Evolutionary conservation across 2,113 vertebrate genomes (phyloP), one percentile per base, ranked within the genome.

Genomic region (Galbula dea): DNA sequence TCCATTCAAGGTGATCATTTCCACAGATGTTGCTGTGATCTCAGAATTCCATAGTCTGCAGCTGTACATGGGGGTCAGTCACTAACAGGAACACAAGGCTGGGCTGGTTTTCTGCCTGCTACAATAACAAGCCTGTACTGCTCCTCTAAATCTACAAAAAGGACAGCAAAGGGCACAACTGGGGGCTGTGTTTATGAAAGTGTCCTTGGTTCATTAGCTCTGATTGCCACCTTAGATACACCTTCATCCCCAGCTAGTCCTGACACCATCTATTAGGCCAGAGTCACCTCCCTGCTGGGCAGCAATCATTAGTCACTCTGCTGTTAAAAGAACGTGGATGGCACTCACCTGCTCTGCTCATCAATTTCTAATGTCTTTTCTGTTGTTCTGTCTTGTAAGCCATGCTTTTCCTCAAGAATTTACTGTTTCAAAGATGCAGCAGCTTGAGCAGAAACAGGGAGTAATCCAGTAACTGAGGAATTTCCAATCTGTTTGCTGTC

Each of bases 51-150:
- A 4, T 37, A 16, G 15, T 32, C 36, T 80, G 30, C n/a, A 71
- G 36, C 32, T 1, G 0, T 46, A 30, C 3, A 2, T 2, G 17
- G 3, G 19, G 26, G 15, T 71, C 6, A 3, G n/a, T 63, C 43
- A 57, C 11, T 54, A 51, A 59, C 16, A 30, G 10, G 24, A 9
- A 46, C 83, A 23, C 17, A 36, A 72, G 43, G 23, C 21, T 54
- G 39, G 19, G 43, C 21, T 71, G 2, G 22, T 81, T 67, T 67
- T 45, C 57, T 71, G 43, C 36, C 5, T 32, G 23, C 9, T 51
- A 46, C 37, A 32, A 7, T 16, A 45, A 39, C 11, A 11, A 13
- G 29, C 11, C n/a, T 39, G 8, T 39, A 14, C 27, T 48, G 19
- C 43, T 81, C 5, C 41, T 86, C 58, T 54, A 34, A 59, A 23